These are phyloP conservation scores for Cottus gobio DNA, from an alignment of 2,113 vertebrate genomes.

Conservation along the genomic window DNA sequence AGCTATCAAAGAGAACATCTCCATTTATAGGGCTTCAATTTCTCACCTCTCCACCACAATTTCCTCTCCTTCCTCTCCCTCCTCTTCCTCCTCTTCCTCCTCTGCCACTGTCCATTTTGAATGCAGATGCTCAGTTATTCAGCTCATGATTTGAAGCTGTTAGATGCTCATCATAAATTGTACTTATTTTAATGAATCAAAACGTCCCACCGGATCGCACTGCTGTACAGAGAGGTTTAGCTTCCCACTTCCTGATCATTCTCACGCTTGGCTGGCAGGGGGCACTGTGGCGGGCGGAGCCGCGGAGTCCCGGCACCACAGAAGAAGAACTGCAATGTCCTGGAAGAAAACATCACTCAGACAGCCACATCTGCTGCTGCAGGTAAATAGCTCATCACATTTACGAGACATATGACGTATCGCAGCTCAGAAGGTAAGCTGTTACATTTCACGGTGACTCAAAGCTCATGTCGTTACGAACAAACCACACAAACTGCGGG, in stretches of 20 bases:
- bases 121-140: neutral
- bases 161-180: neutral
- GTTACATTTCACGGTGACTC: neutral
- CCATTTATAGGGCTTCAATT: too few species aligned
- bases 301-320: conserved; percentile 11
- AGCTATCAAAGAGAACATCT: neutral
- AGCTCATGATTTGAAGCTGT: neutral
- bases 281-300: conserved; percentile 34
- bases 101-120: conserved; percentile 51
- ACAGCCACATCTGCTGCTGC: conserved; percentile 9
- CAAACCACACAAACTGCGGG: neutral
- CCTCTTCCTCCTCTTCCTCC: conserved; percentile 40
- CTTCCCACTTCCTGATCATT: conserved; percentile 24
- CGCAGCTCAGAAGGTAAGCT: rapidly evolving
- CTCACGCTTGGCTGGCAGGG: neutral
- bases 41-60: conserved; percentile 65
- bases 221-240: neutral
- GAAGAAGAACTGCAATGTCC: conserved; percentile 41
- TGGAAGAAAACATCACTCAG: conserved; percentile 21
- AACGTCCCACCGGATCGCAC: neutral
- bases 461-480: too few species aligned
- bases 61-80: conserved; percentile 43
- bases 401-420: neutral
- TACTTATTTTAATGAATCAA: neutral
- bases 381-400: conserved; percentile 18